These are phyloP conservation scores for Anodontia alba DNA, from an alignment of 2,888 invertebrate genomes.

Conservation along the genomic window DNA sequence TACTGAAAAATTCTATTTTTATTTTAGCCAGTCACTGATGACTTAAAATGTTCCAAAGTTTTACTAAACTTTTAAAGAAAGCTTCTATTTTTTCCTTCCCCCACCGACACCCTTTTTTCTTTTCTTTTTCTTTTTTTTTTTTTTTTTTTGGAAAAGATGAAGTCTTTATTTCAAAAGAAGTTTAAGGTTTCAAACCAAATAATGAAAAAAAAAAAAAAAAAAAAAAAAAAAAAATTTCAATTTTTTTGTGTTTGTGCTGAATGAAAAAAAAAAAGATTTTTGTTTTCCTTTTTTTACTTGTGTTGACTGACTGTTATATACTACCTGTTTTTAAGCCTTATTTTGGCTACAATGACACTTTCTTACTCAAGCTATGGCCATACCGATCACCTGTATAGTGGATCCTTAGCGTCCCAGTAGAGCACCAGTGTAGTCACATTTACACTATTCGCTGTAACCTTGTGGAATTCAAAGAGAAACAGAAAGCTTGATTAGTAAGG, in stretches of 20 bases:
- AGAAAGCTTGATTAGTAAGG: constrained; percentile 21
- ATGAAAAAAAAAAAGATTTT: not conserved
- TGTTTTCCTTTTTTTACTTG: not conserved
- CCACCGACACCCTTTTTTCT: too few relatives aligned
- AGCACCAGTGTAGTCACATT: not conserved
- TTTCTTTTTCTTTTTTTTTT: too few relatives aligned
- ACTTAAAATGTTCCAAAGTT: not conserved
- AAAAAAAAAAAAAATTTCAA: not conserved
- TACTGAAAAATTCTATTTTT: not conserved
- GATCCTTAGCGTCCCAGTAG: not conserved
- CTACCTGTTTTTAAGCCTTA: not conserved
- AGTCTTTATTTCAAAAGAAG: too few relatives aligned
- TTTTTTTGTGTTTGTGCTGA: too few relatives aligned
- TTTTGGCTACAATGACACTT: not conserved
- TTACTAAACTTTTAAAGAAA: not conserved
- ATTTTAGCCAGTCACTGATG: not conserved
- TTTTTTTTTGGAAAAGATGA: too few relatives aligned
- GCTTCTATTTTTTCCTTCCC: not conserved
- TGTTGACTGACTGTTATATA: constrained; percentile 3
- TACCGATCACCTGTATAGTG: not conserved
- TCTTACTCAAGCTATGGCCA: not conserved
- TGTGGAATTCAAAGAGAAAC: constrained; percentile 44
- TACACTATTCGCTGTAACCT: constrained; percentile 26
- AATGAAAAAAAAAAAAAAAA: not conserved
- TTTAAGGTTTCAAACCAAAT: not conserved